Conservation (phyloP, 2,797 vertebrate species). For the Acestrorhynchus altus region DNA sequence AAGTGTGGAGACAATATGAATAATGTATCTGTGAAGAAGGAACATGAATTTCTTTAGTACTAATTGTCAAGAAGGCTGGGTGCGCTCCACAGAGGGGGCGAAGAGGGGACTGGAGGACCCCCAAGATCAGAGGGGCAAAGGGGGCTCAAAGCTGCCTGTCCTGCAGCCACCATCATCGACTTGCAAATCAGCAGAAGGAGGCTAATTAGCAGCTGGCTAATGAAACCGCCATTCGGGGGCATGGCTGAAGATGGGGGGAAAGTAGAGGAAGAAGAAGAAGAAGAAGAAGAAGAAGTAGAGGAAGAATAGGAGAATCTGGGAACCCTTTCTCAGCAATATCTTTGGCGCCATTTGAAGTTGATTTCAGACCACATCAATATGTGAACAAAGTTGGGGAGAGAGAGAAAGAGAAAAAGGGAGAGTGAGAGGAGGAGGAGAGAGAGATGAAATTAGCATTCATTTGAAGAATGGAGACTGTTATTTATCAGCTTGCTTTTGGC, state of each 20-base stretch:
- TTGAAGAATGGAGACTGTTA: constrained; percentile 89
- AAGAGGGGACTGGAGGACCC: constrained; percentile 81
- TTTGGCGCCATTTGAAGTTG: constrained; percentile 88
- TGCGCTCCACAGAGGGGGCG: constrained; percentile 79
- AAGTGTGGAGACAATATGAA: constrained; percentile 87
- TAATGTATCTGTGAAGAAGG: constrained; percentile 88
- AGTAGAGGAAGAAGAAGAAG: not conserved
- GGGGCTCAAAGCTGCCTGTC: constrained; percentile 92
- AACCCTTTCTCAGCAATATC: constrained; percentile 81
- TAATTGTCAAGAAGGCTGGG: constrained; percentile 93
- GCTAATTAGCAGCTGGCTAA: constrained; percentile 97
- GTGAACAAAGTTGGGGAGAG: constrained; percentile 86
- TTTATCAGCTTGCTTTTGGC: constrained; percentile 95
- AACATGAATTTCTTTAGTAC: constrained; percentile 87
- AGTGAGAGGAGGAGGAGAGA: constrained; percentile 54
- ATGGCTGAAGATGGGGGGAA: constrained; percentile 75
- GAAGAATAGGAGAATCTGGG: constrained; percentile 77
- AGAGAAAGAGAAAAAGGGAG: constrained; percentile 37
- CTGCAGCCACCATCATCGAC: constrained; percentile 93
- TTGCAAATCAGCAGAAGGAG: constrained; percentile 99
- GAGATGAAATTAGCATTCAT: constrained; percentile 92
- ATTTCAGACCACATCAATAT: constrained; percentile 88
- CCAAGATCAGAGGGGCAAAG: constrained; percentile 89
- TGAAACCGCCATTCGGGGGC: constrained; percentile 90
- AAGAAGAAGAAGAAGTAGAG: not conserved